These are phyloP conservation scores for Steinernema khuongi DNA, from an alignment of 1,140 invertebrate genomes.

Conservation along the genomic window DNA sequence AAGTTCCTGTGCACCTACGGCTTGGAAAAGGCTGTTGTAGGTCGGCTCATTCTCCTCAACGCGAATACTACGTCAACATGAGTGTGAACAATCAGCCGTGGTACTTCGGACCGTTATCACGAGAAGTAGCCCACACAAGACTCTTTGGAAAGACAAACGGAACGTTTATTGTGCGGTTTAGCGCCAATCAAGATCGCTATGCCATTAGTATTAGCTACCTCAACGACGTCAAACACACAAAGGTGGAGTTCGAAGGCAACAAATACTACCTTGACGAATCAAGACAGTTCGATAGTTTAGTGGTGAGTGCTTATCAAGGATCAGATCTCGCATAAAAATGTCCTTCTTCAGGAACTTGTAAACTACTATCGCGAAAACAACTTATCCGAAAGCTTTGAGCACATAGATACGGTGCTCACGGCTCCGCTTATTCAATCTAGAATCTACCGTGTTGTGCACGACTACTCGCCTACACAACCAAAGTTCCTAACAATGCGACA, in stretches of 20 bases:
- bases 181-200: constrained; percentile 23
- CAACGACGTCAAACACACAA: constrained; percentile 38
- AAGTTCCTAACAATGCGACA: constrained; percentile 31
- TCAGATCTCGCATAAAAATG: background rate
- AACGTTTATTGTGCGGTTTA: constrained; percentile 39
- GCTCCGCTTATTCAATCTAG: constrained; percentile 31
- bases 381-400: constrained; percentile 31
- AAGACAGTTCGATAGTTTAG: constrained; percentile 27
- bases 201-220: constrained; percentile 41
- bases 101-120: constrained; percentile 36
- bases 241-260: constrained; percentile 26
- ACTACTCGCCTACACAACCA: constrained; percentile 22
- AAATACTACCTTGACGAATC: constrained; percentile 35
- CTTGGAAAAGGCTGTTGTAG: background rate
- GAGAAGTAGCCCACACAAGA: constrained; percentile 25
- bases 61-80: constrained; percentile 36
- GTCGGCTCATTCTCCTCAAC: background rate
- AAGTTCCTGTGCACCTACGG: background rate
- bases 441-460: constrained; percentile 33
- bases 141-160: constrained; percentile 36
- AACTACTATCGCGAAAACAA: constrained; percentile 39
- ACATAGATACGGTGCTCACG: constrained; percentile 31
- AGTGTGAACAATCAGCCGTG: constrained; percentile 29
- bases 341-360: constrained; percentile 32
- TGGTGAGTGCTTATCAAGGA: constrained; percentile 25